These are phyloP conservation scores for Channa argus DNA, from an alignment of 2,113 vertebrate genomes.

Conservation along the genomic window DNA sequence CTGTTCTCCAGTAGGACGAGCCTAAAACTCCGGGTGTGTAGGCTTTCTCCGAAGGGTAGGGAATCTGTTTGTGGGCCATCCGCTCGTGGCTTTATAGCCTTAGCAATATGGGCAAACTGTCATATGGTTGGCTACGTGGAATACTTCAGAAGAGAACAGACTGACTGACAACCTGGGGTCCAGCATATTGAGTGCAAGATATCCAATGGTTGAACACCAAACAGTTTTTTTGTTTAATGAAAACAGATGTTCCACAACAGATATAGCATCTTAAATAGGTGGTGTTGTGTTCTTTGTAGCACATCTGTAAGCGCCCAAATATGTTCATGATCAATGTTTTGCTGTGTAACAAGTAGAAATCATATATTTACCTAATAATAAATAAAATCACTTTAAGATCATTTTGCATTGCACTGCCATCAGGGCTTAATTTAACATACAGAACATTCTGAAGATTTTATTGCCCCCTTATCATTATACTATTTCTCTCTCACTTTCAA, in stretches of 20 bases:
- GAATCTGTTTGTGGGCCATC: conserved; percentile 44
- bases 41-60: conserved; percentile 42
- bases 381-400: neutral
- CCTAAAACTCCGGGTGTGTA: conserved; percentile 59
- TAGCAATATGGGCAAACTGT: conserved; percentile 53
- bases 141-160: conserved; percentile 50
- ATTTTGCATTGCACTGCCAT: conserved; percentile 6
- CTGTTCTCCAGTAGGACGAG: conserved; percentile 74
- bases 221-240: conserved; percentile 39
- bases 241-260: conserved; percentile 59
- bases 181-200: conserved; percentile 58
- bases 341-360: conserved; percentile 5
- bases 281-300: neutral
- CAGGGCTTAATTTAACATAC: neutral
- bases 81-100: conserved; percentile 42
- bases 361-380: neutral
- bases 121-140: conserved; percentile 43
- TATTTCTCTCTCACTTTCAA: conserved; percentile 34
- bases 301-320: conserved; percentile 26
- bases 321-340: conserved; percentile 24
- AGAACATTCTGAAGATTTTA: neutral
- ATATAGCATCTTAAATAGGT: conserved; percentile 1
- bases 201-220: conserved; percentile 9
- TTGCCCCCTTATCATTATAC: conserved; percentile 3
- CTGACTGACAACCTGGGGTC: conserved; percentile 53